Base-by-base conservation (phyloP, 2,888 invertebrate species). In the Anodontia alba region DNA sequence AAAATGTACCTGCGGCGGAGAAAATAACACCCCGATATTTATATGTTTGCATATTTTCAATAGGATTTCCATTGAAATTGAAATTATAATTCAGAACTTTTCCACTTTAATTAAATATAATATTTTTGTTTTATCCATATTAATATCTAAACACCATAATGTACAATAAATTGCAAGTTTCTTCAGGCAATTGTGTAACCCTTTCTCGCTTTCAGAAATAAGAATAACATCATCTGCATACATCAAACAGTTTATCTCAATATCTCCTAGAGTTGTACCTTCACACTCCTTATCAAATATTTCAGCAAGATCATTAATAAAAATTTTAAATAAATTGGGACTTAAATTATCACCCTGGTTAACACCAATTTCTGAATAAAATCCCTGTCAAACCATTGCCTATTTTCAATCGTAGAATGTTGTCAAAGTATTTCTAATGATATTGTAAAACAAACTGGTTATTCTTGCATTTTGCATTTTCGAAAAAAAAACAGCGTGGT, bases 271-370 rank as follows among this genome's bases (percentile, higher is more conserved):
- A 38, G 42, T n/a, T 5, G 36, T 38, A 42, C 10, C n/a, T 8
- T 54, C 42, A 17, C 73, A 73, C 26, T 54, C 26, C 10, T 73
- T 1, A 23, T 73, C 73, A 57, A 57, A 73, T 36, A 57, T 38
- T 5, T 73, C 57, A 0, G 29, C 23, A 12, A 57, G 1, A 57
- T 57, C 57, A 57, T 73, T 73, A 12, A 73, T 57, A 57, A 73
- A 23, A 54, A 54, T 38, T 26, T 57, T 73, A 42, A 57, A 73
- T 8, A 73, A 15, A 26, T 36, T 73, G 3, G 73, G 73, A 26
- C 73, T 73, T 3, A 73, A 8, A 17, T 12, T 57, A 42, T 73
- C 57, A 10, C 73, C 73, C 29, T 73, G 73, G 12, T 38, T 29
- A 12, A 57, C 73, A 5, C 73, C 57, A 23, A 38, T 57, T 23